A percentile compares a stretch with the other conserved stretches of the same genome.
These are phyloP conservation scores for Exephanes ischioxanthus DNA, from an alignment of 2,888 invertebrate genomes.

Conservation along the genomic window DNA sequence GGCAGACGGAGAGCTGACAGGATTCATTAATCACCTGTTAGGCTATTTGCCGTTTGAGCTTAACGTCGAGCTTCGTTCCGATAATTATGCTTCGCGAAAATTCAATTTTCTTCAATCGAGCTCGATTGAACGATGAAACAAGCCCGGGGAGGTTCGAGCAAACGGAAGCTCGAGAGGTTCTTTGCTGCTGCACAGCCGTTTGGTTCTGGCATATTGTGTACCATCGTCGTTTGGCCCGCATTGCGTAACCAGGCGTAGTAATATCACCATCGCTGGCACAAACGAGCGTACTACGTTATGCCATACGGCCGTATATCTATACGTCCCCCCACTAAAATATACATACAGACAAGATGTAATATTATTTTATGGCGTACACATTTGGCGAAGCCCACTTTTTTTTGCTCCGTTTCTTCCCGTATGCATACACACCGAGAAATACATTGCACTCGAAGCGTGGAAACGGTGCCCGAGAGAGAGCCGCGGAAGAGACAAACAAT, in stretches of 20 bases:
- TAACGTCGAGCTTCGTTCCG: neutral
- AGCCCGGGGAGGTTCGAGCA: neutral
- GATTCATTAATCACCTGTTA: neutral
- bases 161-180: neutral
- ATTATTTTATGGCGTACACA: conserved; percentile 55
- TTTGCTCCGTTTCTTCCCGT: conserved; percentile 39
- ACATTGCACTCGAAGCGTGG: neutral
- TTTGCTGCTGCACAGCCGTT: neutral
- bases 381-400: conserved; percentile 43
- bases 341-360: conserved; percentile 54
- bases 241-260: conserved; percentile 39
- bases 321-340: conserved; percentile 41
- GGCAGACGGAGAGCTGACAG: neutral
- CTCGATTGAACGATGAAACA: conserved; percentile 16
- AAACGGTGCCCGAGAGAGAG: conserved; percentile 34
- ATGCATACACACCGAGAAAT: conserved; percentile 35
- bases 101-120: conserved; percentile 8
- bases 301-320: neutral
- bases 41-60: neutral
- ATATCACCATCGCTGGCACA: conserved; percentile 58
- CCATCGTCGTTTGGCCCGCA: conserved; percentile 36
- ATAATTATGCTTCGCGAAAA: conserved; percentile 25
- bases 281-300: conserved; percentile 17
- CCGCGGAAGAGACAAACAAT: conserved; percentile 69
- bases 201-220: neutral